A percentile compares a stretch with the other conserved stretches of the same genome.
phyloP scores from a whole-genome alignment of 2,797 vertebrate genomes.

The Amphiprion clarkii region DNA sequence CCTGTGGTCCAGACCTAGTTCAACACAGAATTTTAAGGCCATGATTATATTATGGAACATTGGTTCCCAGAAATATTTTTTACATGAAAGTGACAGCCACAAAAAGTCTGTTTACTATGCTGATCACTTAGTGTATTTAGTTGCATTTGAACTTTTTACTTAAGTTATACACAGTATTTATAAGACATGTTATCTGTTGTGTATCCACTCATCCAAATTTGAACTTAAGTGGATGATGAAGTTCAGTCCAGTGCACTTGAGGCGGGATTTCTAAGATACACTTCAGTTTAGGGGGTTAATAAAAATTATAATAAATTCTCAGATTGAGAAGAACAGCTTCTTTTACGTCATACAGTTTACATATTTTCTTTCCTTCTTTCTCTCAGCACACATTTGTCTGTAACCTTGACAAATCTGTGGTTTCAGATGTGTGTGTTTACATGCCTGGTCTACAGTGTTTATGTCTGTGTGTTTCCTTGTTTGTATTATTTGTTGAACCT shows the following conservation, averaged over 20 bases:
- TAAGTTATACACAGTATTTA: too few relatives aligned
- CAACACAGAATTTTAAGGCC: background rate
- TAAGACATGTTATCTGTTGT: background rate
- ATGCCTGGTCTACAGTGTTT: background rate
- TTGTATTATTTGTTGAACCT: constrained; percentile 14
- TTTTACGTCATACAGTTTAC: background rate
- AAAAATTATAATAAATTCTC: background rate
- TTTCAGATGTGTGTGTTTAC: background rate
- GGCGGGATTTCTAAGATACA: background rate
- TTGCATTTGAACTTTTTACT: too few relatives aligned
- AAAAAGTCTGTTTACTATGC: too few relatives aligned
- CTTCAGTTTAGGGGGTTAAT: background rate
- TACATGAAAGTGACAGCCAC: too few relatives aligned
- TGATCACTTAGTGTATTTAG: too few relatives aligned
- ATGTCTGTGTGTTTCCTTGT: background rate
- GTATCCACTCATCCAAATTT: background rate
- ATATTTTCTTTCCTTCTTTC: background rate
- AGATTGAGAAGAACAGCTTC: background rate
- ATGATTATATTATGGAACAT: background rate
- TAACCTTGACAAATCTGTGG: constrained; percentile 7
- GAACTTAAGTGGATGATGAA: too few relatives aligned
- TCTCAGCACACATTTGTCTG: background rate
- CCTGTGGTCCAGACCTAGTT: too few relatives aligned
- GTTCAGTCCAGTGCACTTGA: background rate
- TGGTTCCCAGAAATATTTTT: background rate